phyloP scores from a whole-genome alignment of 23 tunicate genomes.

The Halocynthia aurantium region DNA sequence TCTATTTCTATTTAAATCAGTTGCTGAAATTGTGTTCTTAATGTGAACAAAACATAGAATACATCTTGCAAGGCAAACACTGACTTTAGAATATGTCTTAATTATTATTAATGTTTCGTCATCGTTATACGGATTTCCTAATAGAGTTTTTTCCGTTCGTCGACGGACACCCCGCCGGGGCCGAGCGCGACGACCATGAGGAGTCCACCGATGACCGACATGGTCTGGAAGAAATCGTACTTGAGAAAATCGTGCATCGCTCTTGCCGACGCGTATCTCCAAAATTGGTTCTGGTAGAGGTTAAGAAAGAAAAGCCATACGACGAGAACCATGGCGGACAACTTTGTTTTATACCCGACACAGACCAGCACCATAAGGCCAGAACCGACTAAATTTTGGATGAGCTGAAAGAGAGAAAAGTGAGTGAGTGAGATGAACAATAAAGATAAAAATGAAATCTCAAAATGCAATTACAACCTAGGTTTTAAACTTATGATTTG shows the following conservation, averaged over 20 bases:
- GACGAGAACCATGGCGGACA: constrained; percentile 88
- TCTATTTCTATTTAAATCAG: too few relatives aligned
- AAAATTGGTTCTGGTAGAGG: constrained; percentile 80
- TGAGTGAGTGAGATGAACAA: not conserved
- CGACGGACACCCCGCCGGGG: constrained; percentile 97
- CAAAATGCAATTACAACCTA: too few relatives aligned
- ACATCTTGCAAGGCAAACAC: too few relatives aligned
- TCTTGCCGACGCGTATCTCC: constrained; percentile 71
- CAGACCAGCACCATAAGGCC: constrained; percentile 80
- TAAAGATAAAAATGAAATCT: too few relatives aligned
- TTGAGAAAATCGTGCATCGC: constrained; percentile 98
- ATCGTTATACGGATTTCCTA: constrained; percentile 4
- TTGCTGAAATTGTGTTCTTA: too few relatives aligned
- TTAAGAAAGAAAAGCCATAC: constrained; percentile 73
- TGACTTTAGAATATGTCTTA: not conserved
- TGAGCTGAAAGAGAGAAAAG: constrained; percentile 43
- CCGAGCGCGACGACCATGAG: constrained; percentile 92
- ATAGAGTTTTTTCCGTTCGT: constrained; percentile 92
- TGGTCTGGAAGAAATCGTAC: constrained; percentile 96
- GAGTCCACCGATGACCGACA: constrained; percentile 95
- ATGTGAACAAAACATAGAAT: too few relatives aligned
- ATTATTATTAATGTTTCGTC: not conserved
- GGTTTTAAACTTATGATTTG: too few relatives aligned
- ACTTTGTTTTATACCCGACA: constrained; percentile 93
- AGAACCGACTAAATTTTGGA: constrained; percentile 84